Base-by-base conservation (phyloP, 2,113 vertebrate species). In the Plotosus lineatus region DNA sequence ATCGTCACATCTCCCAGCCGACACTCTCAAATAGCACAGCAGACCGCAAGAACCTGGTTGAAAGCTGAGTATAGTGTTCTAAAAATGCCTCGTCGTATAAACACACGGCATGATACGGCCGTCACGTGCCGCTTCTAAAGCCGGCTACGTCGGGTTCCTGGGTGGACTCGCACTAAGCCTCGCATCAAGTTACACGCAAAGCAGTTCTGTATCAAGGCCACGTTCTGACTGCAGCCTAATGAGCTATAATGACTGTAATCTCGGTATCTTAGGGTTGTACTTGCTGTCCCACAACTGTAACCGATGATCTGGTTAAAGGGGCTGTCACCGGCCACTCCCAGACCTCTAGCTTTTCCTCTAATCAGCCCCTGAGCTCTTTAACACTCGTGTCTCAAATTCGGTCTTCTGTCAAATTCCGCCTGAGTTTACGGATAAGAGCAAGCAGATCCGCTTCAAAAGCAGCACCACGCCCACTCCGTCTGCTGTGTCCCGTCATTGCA, bases 181-280 rank as follows among this genome's bases (percentile, higher is more conserved):
- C 19, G 66, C 28, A 79, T 86, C 53, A 79, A 87, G 88, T 84
- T 84, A 87, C 79, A 68, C 68, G 80, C 63, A 82, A 84, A 14
- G 15, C 56, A 75, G 79, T 75, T 72, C 72, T 80, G 69, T 79
- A 83, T 83, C 83, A 81, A 75, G 80, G 80, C 72, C 89, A 66
- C 85, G 84, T 88, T 83, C 84, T 83, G 82, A 84, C 82, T 83
- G 77, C 73, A 66, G 89, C 81, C 26, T 31, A 50, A 82, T 79
- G 42, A 76, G 66, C 68, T 72, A 87, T 91, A 91, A 91, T 90
- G 79, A 87, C 85, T 87, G 75, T 88, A 89, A 90, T 92, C 87
- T 87, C 66, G 44, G 36, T 50, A 19, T 44, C 36, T 7, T 4
- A 51, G 28, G 69, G 28, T 63, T 74, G 78, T 79, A 33, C 28